Conservation (phyloP, 23 tunicate genomes). For the Clavelina lepadiformis region DNA sequence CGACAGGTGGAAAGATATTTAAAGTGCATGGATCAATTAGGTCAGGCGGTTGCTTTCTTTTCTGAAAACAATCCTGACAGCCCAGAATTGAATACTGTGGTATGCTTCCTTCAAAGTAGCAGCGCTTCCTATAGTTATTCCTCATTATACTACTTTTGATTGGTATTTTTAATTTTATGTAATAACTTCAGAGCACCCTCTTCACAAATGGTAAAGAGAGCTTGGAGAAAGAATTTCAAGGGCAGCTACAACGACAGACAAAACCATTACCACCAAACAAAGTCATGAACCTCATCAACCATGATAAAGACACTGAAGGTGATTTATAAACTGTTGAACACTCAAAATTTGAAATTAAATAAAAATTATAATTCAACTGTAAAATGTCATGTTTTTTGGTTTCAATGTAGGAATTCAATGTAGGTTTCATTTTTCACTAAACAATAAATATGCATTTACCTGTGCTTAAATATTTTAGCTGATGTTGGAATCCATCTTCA, state of each 20-base stretch:
- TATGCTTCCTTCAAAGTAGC: no score
- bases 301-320: no score
- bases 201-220: slow-evolving; percentile 44
- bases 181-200: slow-evolving; percentile 2
- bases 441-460: no score
- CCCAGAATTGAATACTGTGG: slow-evolving; percentile 89
- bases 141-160: no score
- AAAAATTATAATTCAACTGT: no score
- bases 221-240: slow-evolving; percentile 42
- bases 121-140: no score
- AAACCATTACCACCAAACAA: slow-evolving; percentile 18
- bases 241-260: slow-evolving; percentile 33
- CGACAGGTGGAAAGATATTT: slow-evolving; percentile 70
- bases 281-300: slow-evolving; percentile 14
- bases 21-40: slow-evolving; percentile 66
- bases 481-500: slow-evolving; percentile 13
- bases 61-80: slow-evolving; percentile 95
- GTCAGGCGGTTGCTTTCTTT: slow-evolving; percentile 72
- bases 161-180: no score
- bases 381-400: no score
- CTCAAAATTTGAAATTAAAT: no score
- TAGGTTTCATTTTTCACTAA: background rate
- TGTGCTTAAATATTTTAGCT: background rate
- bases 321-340: no score
- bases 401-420: no score